Conservation (phyloP, 2,888 invertebrate species). For the Apantesis nais region DNA sequence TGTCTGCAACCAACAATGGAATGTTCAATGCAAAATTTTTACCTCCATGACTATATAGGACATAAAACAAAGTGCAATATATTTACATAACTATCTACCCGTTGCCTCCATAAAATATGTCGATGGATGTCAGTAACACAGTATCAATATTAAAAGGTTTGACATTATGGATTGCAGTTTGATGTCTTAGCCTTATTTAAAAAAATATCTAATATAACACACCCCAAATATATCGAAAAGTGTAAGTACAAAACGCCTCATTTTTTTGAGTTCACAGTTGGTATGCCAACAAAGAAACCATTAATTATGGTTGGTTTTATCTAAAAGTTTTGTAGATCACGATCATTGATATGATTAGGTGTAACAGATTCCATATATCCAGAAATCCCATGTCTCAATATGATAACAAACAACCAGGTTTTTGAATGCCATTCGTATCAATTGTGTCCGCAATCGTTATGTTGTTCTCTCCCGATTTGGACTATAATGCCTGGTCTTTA, state of each 20-base stretch:
- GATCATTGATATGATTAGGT: background rate
- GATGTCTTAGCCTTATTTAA: background rate
- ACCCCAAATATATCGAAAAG: background rate
- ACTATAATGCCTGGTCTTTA: background rate
- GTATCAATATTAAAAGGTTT: conserved; percentile 31
- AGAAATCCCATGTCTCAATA: background rate
- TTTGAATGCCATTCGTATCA: background rate
- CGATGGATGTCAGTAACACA: conserved; percentile 30
- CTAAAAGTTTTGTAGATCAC: background rate
- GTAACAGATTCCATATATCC: background rate
- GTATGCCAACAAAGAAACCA: background rate
- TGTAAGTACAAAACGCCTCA: background rate
- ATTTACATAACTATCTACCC: conserved; percentile 44
- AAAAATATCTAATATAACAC: background rate
- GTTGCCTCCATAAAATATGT: conserved; percentile 30
- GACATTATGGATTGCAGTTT: background rate
- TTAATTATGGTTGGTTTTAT: background rate
- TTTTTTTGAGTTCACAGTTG: background rate
- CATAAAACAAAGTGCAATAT: conserved; percentile 43
- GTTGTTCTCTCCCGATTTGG: background rate
- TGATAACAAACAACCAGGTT: background rate
- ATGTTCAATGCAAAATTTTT: conserved; percentile 28
- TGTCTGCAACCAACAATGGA: conserved; percentile 25
- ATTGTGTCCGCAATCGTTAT: background rate
- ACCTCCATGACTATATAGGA: conserved; percentile 32